A percentile compares a stretch with the other conserved stretches of the same genome.
Conservation (phyloP, 2,888 invertebrate genomes). For the Diarsia dahlii region DNA sequence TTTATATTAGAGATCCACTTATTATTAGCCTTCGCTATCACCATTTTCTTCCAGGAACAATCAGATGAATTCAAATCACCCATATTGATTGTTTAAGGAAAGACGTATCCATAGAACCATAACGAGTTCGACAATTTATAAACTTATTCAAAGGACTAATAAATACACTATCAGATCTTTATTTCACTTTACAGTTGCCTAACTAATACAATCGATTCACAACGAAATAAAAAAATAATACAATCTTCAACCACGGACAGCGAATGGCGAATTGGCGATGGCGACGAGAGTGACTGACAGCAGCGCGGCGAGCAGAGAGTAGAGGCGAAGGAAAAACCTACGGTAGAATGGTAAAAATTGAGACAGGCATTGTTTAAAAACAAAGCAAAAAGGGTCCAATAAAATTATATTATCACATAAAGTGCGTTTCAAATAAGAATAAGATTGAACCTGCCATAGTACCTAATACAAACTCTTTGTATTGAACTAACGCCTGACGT, state of each 20-base stretch:
- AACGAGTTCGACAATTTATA: slow-evolving; percentile 58
- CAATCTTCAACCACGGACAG: not conserved
- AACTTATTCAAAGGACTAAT: slow-evolving; percentile 25
- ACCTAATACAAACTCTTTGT: too few relatives aligned
- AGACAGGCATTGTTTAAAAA: not conserved
- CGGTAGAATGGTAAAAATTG: slow-evolving; percentile 17
- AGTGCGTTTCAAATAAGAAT: not conserved
- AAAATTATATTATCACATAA: not conserved
- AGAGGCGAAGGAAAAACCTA: slow-evolving; percentile 5
- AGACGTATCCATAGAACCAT: slow-evolving; percentile 88
- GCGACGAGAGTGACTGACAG: slow-evolving; percentile 20
- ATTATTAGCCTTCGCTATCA: slow-evolving; percentile 84
- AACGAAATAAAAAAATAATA: slow-evolving; percentile 22
- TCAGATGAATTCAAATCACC: slow-evolving; percentile 83
- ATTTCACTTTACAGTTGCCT: slow-evolving; percentile 27
- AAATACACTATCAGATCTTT: slow-evolving; percentile 37
- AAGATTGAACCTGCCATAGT: not conserved
- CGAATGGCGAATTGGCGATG: slow-evolving; percentile 26
- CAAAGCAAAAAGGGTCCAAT: not conserved
- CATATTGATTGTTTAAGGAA: slow-evolving; percentile 89
- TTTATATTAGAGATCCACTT: slow-evolving; percentile 83
- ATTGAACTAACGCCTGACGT: not conserved
- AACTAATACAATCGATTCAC: slow-evolving; percentile 26
- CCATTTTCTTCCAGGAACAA: slow-evolving; percentile 87
- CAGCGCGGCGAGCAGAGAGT: not conserved